phyloP scores from a whole-genome alignment of 2,113 vertebrate genomes.

The Junco hyemalis region DNA sequence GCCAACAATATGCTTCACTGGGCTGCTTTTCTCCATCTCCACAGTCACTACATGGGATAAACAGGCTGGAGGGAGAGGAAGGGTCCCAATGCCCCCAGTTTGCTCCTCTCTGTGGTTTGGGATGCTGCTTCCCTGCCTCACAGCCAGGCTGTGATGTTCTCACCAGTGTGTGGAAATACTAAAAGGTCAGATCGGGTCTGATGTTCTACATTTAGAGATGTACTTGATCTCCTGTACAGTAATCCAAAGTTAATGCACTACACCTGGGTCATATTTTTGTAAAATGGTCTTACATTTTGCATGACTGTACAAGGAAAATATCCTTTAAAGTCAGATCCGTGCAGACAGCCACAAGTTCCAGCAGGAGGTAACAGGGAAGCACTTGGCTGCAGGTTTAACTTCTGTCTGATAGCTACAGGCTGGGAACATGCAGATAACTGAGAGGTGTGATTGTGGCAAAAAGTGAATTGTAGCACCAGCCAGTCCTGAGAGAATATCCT shows the following conservation, averaged over 20 bases:
- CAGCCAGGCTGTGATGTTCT: background rate
- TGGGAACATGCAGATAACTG: background rate
- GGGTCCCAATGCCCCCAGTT: accelerated
- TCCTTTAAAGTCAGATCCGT: background rate
- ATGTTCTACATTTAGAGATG: background rate
- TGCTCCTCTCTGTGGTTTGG: background rate
- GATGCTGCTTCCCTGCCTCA: background rate
- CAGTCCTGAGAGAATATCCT: background rate
- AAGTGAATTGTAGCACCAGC: background rate
- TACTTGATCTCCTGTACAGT: background rate
- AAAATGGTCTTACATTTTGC: background rate
- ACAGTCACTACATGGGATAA: background rate
- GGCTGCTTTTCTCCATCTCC: background rate
- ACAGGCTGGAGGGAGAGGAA: background rate
- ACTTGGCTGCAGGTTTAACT: background rate
- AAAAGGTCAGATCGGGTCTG: background rate
- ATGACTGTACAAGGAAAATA: background rate
- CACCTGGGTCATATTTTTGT: accelerated
- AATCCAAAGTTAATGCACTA: background rate
- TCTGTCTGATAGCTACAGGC: background rate
- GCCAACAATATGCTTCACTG: background rate
- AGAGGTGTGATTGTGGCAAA: background rate
- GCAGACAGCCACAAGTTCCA: background rate
- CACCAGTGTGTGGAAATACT: background rate
- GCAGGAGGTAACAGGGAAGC: background rate